Conservation (phyloP, 2,888 invertebrate species). For the Rhabditophanes sp. region DNA sequence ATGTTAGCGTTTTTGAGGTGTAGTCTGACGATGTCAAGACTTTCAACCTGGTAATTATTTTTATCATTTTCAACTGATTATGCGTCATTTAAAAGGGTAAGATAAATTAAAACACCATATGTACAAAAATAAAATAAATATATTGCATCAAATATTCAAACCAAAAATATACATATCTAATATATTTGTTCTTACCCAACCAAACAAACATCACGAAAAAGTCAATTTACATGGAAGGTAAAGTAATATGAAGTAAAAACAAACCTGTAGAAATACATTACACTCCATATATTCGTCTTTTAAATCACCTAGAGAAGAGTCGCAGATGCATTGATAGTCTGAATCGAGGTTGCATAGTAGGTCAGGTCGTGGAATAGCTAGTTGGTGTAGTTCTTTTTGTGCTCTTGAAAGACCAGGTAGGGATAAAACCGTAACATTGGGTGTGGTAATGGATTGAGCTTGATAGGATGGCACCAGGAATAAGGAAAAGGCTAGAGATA, state of each 20-base stretch:
- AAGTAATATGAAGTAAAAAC: conserved; percentile 2
- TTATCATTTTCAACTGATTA: no score
- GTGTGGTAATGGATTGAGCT: no score
- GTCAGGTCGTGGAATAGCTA: conserved; percentile 10
- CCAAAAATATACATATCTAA: no score
- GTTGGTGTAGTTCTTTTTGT: no score
- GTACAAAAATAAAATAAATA: conserved; percentile 2
- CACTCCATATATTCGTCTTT: conserved; percentile 17
- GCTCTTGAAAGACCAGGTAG: no score
- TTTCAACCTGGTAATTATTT: conserved; percentile 10
- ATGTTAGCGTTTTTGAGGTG: conserved; percentile 27
- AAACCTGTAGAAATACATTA: conserved; percentile 17
- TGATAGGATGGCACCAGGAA: no score
- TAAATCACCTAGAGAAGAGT: conserved; percentile 19
- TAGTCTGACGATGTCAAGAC: conserved; percentile 8
- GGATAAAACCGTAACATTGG: no score
- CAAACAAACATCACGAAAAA: background rate
- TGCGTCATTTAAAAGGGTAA: no score
- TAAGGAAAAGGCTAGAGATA: no score
- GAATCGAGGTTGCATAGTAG: conserved; percentile 34
- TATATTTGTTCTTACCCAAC: background rate
- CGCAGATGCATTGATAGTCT: conserved; percentile 35
- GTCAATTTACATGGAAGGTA: background rate
- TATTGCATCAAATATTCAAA: background rate
- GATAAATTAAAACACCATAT: no score